phyloP scores from a whole-genome alignment of 2,113 vertebrate genomes.

The Aviceda subcristata region DNA sequence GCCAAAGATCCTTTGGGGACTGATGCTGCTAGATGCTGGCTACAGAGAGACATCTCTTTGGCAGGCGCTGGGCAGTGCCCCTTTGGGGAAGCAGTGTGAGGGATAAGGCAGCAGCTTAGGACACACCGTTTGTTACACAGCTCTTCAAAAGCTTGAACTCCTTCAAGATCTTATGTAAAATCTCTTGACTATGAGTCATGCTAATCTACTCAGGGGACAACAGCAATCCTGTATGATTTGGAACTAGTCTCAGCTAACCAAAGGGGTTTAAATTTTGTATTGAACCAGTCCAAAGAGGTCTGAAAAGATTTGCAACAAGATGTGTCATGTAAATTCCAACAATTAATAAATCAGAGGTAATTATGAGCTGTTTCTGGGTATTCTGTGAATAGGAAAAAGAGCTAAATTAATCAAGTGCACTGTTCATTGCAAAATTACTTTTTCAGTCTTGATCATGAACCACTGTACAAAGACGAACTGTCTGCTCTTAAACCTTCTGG shows the following conservation, averaged over 20 bases:
- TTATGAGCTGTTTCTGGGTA: background rate
- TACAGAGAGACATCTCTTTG: background rate
- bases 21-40: background rate
- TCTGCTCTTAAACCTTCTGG: background rate
- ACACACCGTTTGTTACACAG: background rate
- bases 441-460: background rate
- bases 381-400: background rate
- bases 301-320: background rate
- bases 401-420: background rate
- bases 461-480: background rate
- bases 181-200: background rate
- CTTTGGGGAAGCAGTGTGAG: rapidly evolving
- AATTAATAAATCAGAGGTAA: background rate
- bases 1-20: background rate
- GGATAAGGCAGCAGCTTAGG: background rate
- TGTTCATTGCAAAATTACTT: background rate
- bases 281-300: background rate
- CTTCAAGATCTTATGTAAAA: background rate
- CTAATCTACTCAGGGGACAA: background rate
- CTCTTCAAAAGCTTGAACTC: background rate
- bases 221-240: background rate
- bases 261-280: background rate
- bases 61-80: background rate
- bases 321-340: background rate
- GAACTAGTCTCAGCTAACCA: background rate